These are phyloP conservation scores for Diarsia dahlii DNA, from an alignment of 2,888 invertebrate genomes.

Conservation along the genomic window DNA sequence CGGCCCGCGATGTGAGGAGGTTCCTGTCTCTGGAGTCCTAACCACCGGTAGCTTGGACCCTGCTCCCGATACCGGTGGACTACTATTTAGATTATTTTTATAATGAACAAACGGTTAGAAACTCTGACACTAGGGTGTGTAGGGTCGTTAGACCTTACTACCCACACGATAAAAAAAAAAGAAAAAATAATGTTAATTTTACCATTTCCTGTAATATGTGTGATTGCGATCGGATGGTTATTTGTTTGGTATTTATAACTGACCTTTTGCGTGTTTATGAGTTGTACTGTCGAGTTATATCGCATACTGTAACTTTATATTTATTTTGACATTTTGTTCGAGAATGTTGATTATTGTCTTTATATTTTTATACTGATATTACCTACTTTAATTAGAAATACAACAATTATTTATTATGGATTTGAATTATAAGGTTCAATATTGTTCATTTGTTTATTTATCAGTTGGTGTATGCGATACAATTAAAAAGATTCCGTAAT, in stretches of 20 bases:
- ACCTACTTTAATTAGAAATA: neutral
- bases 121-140: too few species aligned
- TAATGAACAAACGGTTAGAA: too few species aligned
- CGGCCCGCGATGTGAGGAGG: too few species aligned
- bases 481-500: neutral
- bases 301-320: neutral
- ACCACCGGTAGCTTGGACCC: too few species aligned
- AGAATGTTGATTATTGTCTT: neutral
- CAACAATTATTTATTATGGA: neutral
- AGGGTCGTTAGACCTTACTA: too few species aligned
- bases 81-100: too few species aligned
- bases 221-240: constrained; percentile 15
- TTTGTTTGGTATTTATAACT: neutral
- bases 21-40: too few species aligned
- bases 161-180: too few species aligned
- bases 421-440: neutral
- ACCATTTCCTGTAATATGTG: constrained; percentile 51
- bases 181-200: constrained; percentile 39
- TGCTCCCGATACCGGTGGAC: too few species aligned
- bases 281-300: neutral
- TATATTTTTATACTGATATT: neutral
- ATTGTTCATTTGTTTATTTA: neutral
- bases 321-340: neutral
- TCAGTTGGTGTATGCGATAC: neutral
- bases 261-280: constrained; percentile 1